Base-by-base conservation (phyloP, 2,888 invertebrate species). In the Brachypalpus laphriformis region DNA sequence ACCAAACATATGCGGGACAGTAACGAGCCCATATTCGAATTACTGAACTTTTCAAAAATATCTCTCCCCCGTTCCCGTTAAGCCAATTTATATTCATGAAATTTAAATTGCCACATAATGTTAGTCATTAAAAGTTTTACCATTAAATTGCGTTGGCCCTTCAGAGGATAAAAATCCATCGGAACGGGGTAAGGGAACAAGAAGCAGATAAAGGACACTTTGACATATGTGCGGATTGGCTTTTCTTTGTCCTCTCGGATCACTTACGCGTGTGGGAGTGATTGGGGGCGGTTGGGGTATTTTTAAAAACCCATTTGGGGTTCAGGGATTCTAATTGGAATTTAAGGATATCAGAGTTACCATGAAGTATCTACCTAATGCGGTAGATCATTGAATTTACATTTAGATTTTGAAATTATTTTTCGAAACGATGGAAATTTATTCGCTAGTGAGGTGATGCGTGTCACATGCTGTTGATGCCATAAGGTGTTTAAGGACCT, bases 81-180 rank as follows among this genome's bases (percentile, higher is more conserved):
- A 82, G 76, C 70, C 76, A 82, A 82, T 82, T 82, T 82, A 82
- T 82, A 82, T 82, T 82, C 82, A 82, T 82, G 82, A 82, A 82
- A 82, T 82, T 82, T 63, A 82, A 82, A 82, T 82, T 82, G 82
- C 68, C 82, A 75, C 82, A 82, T 76, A 71, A 76, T 82, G 76
- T 65, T 75, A 71, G 82, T 76, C 76, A 82, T 82, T 82, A 76
- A 82, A 82, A 82, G 82, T 82, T 82, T 82, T 54, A 65, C 82
- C 82, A 76, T 82, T 82, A 82, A 65, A 71, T 65, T 71, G 28
- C 25, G 54, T 65, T 18, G 61, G 31, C 20, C 78, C 49, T 45
- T 11, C 20, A 40, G 14, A 51, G 77, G 54, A 54, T 14, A 16
- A 34, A 66, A 25, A 66, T 37, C 9, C 16, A 4, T 28, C 31